These are phyloP conservation scores for Hylaeus anthracinus DNA, from an alignment of 1,140 invertebrate species.

Conservation along the genomic window DNA sequence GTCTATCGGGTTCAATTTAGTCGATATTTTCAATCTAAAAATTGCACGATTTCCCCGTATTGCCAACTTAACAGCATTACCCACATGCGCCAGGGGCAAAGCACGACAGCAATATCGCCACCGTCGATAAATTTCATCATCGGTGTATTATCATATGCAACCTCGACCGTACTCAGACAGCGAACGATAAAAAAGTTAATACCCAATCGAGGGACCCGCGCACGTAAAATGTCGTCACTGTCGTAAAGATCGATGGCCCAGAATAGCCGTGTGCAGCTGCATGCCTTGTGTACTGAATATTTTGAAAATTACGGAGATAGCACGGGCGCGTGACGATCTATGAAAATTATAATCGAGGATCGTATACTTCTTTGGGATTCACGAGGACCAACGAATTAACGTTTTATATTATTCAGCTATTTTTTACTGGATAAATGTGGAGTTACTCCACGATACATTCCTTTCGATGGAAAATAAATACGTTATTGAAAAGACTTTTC, in stretches of 20 bases:
- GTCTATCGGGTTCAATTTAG: background rate
- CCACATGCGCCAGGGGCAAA: background rate
- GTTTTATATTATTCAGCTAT: no score
- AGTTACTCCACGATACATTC: no score
- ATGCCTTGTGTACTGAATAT: background rate
- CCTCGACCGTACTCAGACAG: background rate
- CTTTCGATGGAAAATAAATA: no score
- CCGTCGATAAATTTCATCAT: constrained; percentile 23
- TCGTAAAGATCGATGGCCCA: constrained; percentile 27
- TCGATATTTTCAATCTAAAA: background rate
- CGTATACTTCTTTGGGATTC: background rate
- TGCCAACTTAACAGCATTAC: background rate
- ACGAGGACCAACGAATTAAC: background rate
- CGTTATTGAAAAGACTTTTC: no score
- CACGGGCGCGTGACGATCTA: background rate
- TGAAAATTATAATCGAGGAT: constrained; percentile 4
- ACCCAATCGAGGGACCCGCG: constrained; percentile 6
- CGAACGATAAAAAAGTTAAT: constrained; percentile 24
- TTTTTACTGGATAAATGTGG: no score
- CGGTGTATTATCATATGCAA: constrained; percentile 27
- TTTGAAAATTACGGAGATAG: constrained; percentile 10
- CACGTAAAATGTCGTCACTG: constrained; percentile 19
- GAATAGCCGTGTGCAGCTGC: constrained; percentile 4
- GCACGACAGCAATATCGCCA: background rate
- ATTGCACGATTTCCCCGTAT: background rate